A percentile compares a stretch with the other conserved stretches of the same genome.
Conservation (phyloP, 2,888 invertebrate species). For the Microdon myrmicae region DNA sequence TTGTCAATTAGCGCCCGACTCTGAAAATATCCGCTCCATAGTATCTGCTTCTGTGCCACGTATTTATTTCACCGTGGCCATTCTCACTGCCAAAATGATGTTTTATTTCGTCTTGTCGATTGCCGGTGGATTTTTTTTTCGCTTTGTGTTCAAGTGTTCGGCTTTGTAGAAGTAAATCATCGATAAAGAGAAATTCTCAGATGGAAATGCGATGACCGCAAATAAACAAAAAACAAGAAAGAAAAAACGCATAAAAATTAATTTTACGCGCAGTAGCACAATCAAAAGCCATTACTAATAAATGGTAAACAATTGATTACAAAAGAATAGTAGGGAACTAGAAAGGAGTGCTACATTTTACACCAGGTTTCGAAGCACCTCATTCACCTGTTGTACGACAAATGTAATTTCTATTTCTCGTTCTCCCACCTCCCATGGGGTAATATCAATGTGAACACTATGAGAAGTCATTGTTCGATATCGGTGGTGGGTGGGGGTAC, state of each 20-base stretch:
- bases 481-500: constrained; percentile 20
- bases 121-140: no score
- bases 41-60: constrained; percentile 6
- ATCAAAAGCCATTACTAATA: constrained; percentile 31
- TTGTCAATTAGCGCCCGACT: constrained; percentile 12
- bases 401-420: constrained; percentile 1
- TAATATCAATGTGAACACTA: constrained; percentile 6
- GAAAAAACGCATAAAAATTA: constrained; percentile 6
- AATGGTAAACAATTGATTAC: constrained; percentile 40
- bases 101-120: constrained; percentile 14
- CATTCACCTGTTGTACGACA: constrained; percentile 43
- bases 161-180: no score
- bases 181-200: no score
- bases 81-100: constrained; percentile 19
- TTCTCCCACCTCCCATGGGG: neutral
- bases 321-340: constrained; percentile 1
- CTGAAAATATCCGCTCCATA: constrained; percentile 23
- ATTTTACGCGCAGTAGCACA: no score
- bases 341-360: no score
- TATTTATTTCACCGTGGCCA: constrained; percentile 19
- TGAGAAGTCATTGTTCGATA: constrained; percentile 26
- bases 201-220: no score
- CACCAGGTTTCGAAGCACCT: constrained; percentile 22
- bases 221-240: neutral
- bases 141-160: no score